A percentile compares a stretch with the other conserved stretches of the same genome.
Evolutionary conservation across 2,113 vertebrate genomes (phyloP).

Genomic region (Chrysochloris asiatica): DNA sequence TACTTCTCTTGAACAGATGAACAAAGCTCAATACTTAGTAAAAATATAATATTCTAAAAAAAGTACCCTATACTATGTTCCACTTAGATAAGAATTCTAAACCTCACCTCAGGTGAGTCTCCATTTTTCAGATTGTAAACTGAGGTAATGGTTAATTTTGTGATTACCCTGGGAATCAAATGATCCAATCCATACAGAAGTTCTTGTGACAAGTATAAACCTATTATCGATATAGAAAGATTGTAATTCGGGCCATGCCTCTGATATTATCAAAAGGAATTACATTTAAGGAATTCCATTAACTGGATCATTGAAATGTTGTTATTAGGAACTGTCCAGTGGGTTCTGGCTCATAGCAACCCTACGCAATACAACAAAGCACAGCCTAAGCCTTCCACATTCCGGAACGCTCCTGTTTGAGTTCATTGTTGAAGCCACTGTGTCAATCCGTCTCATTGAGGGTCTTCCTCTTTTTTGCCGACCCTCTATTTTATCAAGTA

Average conservation of each 20-base stretch:
- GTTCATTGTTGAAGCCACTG: too few species aligned
- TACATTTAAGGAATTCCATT: constrained; percentile 18
- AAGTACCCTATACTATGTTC: background rate
- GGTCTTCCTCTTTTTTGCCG: too few species aligned
- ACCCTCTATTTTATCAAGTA: too few species aligned
- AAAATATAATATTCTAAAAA: background rate
- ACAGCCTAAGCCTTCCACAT: too few species aligned
- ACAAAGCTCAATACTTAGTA: background rate
- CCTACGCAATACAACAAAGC: too few species aligned
- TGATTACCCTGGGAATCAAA: background rate
- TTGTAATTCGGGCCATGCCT: background rate
- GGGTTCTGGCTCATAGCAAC: too few species aligned
- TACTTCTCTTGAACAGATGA: background rate
- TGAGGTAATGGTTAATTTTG: constrained; percentile 1
- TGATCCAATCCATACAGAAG: background rate
- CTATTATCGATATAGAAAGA: background rate
- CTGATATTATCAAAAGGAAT: background rate
- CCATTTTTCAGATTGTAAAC: background rate
- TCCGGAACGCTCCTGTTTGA: too few species aligned
- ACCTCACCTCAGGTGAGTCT: background rate
- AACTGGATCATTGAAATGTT: background rate
- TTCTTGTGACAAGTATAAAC: background rate
- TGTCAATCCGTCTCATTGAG: too few species aligned
- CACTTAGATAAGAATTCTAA: background rate
- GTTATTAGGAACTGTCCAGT: too few species aligned